phyloP scores from a whole-genome alignment of 1,140 invertebrate species.

The Zaprionus lachaisei region DNA sequence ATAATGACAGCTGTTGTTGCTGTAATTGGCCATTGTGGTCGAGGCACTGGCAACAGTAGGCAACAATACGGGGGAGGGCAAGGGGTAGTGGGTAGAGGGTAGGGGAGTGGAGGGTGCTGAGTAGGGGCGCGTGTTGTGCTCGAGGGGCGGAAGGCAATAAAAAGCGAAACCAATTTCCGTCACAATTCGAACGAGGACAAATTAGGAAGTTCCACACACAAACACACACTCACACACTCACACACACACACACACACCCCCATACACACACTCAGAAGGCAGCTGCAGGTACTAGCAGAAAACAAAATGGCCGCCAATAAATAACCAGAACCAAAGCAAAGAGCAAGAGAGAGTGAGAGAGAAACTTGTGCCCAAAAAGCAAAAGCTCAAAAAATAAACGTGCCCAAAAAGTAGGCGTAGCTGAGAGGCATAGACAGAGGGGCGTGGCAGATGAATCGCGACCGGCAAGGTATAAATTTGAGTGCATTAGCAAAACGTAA shows the following conservation, averaged over 20 bases:
- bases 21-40: constrained; percentile 56
- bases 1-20: constrained; percentile 16
- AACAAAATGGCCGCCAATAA: constrained; percentile 80
- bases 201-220: constrained; percentile 55
- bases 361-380: constrained; percentile 24
- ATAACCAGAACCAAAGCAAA: constrained; percentile 39
- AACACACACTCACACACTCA: constrained; percentile 3
- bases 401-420: background rate
- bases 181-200: constrained; percentile 71
- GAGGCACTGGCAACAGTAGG: constrained; percentile 5
- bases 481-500: constrained; percentile 81
- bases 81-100: background rate
- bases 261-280: constrained; percentile 20
- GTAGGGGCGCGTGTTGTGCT: background rate
- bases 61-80: background rate
- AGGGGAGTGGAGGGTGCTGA: background rate
- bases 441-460: background rate
- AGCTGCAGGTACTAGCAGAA: constrained; percentile 25
- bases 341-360: background rate
- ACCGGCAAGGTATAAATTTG: constrained; percentile 76
- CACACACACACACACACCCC: background rate
- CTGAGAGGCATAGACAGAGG: too few species aligned
- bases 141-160: constrained; percentile 16
- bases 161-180: constrained; percentile 66
- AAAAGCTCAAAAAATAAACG: constrained; percentile 71